phyloP scores from a whole-genome alignment of 2,113 vertebrate genomes.

The Rhinoderma darwinii region DNA sequence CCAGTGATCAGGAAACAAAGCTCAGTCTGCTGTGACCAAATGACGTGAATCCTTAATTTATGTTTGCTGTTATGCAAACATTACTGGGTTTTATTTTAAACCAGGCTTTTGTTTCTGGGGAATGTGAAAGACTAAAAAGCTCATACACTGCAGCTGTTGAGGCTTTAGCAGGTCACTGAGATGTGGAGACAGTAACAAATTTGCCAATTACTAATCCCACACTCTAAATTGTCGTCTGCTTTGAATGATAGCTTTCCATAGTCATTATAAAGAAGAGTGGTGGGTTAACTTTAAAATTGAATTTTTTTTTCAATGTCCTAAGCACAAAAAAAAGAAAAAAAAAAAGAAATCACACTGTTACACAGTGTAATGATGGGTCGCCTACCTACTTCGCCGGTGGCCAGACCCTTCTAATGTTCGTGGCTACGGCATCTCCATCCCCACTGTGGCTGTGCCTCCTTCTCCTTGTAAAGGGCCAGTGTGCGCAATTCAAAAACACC shows the following conservation, averaged over 20 bases:
- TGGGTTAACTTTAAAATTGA: not conserved
- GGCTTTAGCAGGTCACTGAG: not conserved
- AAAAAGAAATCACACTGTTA: not conserved
- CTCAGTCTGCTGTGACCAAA: slow-evolving; percentile 43
- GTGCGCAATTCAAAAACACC: no score
- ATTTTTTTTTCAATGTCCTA: not conserved
- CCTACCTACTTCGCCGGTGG: no score
- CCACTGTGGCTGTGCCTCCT: no score
- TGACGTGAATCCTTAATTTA: slow-evolving; percentile 42
- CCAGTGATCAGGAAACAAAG: slow-evolving; percentile 60
- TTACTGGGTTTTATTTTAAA: slow-evolving; percentile 14
- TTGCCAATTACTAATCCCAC: not conserved
- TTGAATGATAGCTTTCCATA: not conserved
- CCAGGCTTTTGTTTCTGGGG: not conserved
- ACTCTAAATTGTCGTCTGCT: not conserved
- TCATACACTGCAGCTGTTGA: slow-evolving; percentile 13
- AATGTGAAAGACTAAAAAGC: not conserved
- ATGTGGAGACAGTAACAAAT: not conserved
- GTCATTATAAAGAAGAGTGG: not conserved
- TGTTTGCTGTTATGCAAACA: slow-evolving; percentile 62
- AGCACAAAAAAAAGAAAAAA: not conserved
- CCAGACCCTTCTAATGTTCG: no score
- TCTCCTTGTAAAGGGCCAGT: no score
- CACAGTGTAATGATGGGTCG: no score
- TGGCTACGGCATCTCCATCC: no score